Evolutionary conservation across 2,797 vertebrate species (phyloP), one percentile per base, ranked within the genome.

Genomic region (Poeciliopsis turneri): DNA sequence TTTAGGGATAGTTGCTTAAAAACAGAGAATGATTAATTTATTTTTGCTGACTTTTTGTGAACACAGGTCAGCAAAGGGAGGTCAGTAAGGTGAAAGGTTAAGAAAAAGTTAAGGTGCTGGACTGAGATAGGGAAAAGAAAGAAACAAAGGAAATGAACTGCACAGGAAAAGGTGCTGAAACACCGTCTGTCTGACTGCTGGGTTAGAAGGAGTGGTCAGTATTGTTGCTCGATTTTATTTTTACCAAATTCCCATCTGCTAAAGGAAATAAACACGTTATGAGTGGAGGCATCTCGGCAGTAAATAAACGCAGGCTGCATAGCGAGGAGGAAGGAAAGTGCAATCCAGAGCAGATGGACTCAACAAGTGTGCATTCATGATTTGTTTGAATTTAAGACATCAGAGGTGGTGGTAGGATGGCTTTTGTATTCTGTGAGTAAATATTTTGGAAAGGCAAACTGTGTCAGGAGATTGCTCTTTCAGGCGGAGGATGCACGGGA

Each of bases 371-470:
- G 83, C 74, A 74, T 75, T 75, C 78, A 39, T 25, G 73, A 80
- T 82, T 86, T 87, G 78, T 92, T 88, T 87, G 87, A 84, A 85
- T 82, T 82, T 76, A 43, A 9, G 82, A 92, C 92, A 90, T 92
- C 89, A 87, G 92, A 91, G 79, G 45, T 78, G 55, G 18, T 16
- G 18, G 85, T 78, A 93, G 82, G 93, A 91, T 87, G 85, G 90
- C 82, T 85, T 93, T 94, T 95, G 92, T 92, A 71, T 93, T 88
- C 84, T 75, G 83, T 45, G 81, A 81, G 92, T 91, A 94, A 95
- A 95, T 95, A 93, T 95, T 95, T 95, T 91, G 82, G 75, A 87
- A 86, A 66, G 72, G 82, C 91, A 86, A 78, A 91, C 90, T 92
- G 94, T 46, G 86, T 85, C 28, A 61, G 70, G 84, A 84, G 86